Base-by-base conservation (phyloP, 2,113 vertebrate species). In the Dicerorhinus sumatrensis region DNA sequence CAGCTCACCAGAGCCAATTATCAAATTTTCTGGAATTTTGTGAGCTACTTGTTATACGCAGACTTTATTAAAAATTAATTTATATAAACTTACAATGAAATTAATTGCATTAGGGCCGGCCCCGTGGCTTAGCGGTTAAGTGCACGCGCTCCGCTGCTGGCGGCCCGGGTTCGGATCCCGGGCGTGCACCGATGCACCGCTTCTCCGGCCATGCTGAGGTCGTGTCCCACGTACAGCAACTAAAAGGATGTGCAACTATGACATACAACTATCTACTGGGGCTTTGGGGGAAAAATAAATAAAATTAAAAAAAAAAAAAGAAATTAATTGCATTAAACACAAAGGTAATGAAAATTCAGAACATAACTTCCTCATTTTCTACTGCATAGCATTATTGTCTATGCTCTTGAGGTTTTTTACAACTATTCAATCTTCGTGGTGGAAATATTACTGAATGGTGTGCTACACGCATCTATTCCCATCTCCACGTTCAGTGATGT, bases 271-370 rank as follows among this genome's bases (percentile, higher is more conserved):
- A n/a, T n/a, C n/a, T n/a, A n/a, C n/a, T n/a, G n/a, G n/a, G n/a
- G n/a, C n/a, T n/a, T n/a, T n/a, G n/a, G n/a, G n/a, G n/a, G n/a
- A n/a, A n/a, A n/a, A n/a, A n/a, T n/a, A n/a, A n/a, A n/a, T n/a
- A n/a, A n/a, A n/a, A n/a, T n/a, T n/a, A n/a, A n/a, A n/a, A n/a
- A n/a, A n/a, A n/a, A n/a, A n/a, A n/a, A n/a, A n/a, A n/a, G 51
- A 85, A 72, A 91, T 81, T 25, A 73, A 51, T 54, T 76, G 31
- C 18, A 89, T 89, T 63, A 39, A 90, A 94, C 91, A 60, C 29
- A 62, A 93, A 91, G n/a, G 21, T 39, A 63, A 31, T 60, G 31
- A 80, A 72, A 48, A 76, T 29, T 65, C 75, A 63, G 60, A 77
- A 36, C 7, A 13, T 31, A 31, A 46, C 6, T 58, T 96, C 23